Evolutionary conservation across 2,113 vertebrate genomes (phyloP), one percentile per base, ranked within the genome.

Genomic region (Rhinichthys klamathensis): DNA sequence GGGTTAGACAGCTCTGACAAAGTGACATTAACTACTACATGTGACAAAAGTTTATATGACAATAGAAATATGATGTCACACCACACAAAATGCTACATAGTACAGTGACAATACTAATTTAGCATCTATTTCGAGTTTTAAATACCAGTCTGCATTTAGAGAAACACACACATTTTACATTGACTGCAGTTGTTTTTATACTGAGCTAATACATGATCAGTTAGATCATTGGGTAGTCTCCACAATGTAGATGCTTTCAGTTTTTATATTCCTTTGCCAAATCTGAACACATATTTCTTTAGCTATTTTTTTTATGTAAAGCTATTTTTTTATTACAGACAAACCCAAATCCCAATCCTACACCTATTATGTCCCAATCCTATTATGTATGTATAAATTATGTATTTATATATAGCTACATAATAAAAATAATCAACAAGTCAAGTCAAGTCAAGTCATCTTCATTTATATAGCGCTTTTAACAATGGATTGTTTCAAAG

Each of bases 21-120:
- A 76, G 83, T 63, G 82, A 70, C 18, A 72, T 70, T 25, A 80
- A 58, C 80, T 78, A 77, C 80, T 67, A 65, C 27, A 65, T 30
- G 27, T 65, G 63, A 72, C 35, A 72, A 41, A 44, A 72, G 41
- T 41, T 9, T 41, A 41, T 41, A 41, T 9, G 41, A 41, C 41
- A 41, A 9, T 72, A 8, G 13, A 65, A 65, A 65, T 32, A 32
- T 32, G 11, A 65, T 65, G 25, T 15, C 61, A 65, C 15, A 65
- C 61, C 25, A 65, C 61, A 65, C 63, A 65, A 32, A 30, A 65
- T 65, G 2, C 27, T 30, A 32, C 7, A 7, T 6, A 6, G 61
- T 30, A 65, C 25, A 65, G 6, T 32, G 61, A 32, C 15, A 67
- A 67, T 32, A 67, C 13, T 65, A 65, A 63, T 30, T 7, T 5